Base-by-base conservation (phyloP, 2,797 vertebrate genomes). In the Emys orbicularis region DNA sequence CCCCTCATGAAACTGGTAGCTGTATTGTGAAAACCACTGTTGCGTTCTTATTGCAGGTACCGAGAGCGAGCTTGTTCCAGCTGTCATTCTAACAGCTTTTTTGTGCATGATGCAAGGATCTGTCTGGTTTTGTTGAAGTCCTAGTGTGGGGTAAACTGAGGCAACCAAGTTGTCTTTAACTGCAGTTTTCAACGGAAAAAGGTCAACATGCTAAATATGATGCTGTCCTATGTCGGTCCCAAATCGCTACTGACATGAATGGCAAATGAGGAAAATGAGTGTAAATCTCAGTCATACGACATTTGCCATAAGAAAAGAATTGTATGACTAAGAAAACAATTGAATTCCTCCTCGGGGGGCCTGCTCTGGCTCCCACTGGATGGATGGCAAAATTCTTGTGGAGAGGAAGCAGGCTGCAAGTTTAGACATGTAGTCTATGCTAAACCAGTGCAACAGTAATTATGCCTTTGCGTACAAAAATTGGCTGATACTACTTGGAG, bases 31-130 rank as follows among this genome's bases (percentile, higher is more conserved):
- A 97, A 96, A 86, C 5, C 0, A n/a, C 37, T 59, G 87, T 88
- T 87, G 80, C 94, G 80, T 95, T 80, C 95, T 93, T 93, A 47
- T 27, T 77, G 44, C 12, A 9, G 16, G 7, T 31, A 49, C 6
- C 15, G 12, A 41, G 25, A 79, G 37, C 13, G 15, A 88, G 89
- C 92, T 44, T 90, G 52, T 86, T 89, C 94, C 92, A 96, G 94
- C 93, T 96, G 93, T 91, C 96, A 79, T 74, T 47, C 21, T 47
- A 76, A 25, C 25, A 76, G 25, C 49, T 47, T 91, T 8, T 96
- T 97, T 95, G 53, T 72, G 90, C 81, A 90, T 0, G 1, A 87
- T 95, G 95, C 90, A 25, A 90, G 96, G 94, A 86, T 93, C 89
- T 4, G 56, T 4, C 50, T 95, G 95, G 74, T 86, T 93, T 81